Evolutionary conservation across 37 sponge, comb jelly and placozoan species (phyloP), one percentile per base, ranked within the genome.

Genomic region (Oscarella lobularis): DNA sequence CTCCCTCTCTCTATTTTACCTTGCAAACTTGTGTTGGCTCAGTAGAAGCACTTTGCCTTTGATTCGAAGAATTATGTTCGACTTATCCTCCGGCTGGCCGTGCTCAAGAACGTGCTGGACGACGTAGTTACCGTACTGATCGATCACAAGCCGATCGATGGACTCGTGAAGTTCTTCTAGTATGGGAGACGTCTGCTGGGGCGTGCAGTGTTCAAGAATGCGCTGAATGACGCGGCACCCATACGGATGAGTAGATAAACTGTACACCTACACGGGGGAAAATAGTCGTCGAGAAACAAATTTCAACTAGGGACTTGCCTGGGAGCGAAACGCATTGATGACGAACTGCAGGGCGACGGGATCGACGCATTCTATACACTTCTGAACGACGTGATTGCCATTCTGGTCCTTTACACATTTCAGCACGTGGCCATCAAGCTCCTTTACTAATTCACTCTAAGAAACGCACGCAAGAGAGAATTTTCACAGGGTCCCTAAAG

Each of bases 301-400:
- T 20, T 27, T 9, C 14, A 48, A 27, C 20, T 9, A 20, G 60
- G 20, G 31, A 36, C 90, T 41, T 60, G 89, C 94, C 74, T 88
- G 83, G 9, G 84, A 86, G 40, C 77, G 73, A 75, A 97, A 87
- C 38, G 98, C 67, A 35, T 67, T 33, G 48, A 97, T 85, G 35
- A 92, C 75, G 74, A 90, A 90, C 48, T 83, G 74, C 38, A 90
- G 84, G 3, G 36, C 29, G 33, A 77, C 73, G 5, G 91, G 87
- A 48, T 87, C 81, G 0, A 90, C 88, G 41, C 83, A 88, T 76
- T 90, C 89, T 35, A 97, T 83, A 81, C 94, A 93, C 75, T 93
- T 93, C 83, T 97, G 98, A 31, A 97, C 85, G 6, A 97, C 98
- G 70, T 97, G 98, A 67, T 97, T 97, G 2, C 98, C 98, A 75